Conservation (phyloP, 2,113 vertebrate species). For the Zootoca vivipara region DNA sequence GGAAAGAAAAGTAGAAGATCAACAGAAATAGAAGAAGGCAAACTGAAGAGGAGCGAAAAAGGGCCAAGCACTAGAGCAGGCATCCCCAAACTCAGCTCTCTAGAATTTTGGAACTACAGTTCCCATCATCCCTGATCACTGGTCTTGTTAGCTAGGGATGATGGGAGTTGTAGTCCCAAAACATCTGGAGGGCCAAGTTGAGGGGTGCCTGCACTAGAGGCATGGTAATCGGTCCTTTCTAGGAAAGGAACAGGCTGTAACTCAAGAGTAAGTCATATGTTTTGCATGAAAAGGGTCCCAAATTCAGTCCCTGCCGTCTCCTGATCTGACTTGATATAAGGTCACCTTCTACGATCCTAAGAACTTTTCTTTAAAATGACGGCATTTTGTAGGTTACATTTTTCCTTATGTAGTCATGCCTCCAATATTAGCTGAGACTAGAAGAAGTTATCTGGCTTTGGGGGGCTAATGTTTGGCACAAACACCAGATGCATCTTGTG, state of each 20-base stretch:
- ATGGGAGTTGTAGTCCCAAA: too few species aligned
- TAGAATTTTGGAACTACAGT: too few species aligned
- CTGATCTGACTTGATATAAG: neutral
- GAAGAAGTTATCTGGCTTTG: neutral
- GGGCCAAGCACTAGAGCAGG: neutral
- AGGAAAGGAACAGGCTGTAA: neutral
- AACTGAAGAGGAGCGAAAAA: neutral
- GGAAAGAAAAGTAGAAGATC: neutral
- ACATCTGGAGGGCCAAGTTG: too few species aligned
- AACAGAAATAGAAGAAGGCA: neutral
- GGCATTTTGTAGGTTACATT: neutral
- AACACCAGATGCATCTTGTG: neutral
- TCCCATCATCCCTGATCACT: too few species aligned
- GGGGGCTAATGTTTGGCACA: slow-evolving; percentile 23
- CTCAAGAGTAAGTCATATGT: too few species aligned
- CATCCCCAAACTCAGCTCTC: too few species aligned
- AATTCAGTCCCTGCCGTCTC: neutral
- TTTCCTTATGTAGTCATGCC: neutral
- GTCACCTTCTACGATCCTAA: neutral
- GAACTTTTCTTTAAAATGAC: neutral
- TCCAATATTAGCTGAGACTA: neutral
- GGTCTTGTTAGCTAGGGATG: too few species aligned
- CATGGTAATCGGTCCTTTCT: neutral
- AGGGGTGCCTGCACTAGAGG: too few species aligned
- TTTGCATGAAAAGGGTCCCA: neutral